Conservation (phyloP, 2,797 vertebrate genomes). For the Phoeniculus purpureus region DNA sequence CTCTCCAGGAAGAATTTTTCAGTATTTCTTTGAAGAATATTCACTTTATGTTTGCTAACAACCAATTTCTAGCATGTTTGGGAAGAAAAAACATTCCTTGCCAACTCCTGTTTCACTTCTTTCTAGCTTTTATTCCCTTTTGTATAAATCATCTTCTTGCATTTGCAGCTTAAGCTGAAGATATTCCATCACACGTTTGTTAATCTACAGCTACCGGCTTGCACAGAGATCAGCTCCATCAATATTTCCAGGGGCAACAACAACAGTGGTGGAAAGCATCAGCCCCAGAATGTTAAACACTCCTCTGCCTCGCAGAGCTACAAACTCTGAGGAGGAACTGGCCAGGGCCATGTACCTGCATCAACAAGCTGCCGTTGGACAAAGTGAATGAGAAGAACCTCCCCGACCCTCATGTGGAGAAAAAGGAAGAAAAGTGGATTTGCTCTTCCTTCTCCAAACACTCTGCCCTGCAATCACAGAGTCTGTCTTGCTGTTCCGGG, state of each 20-base stretch:
- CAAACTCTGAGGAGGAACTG: neutral
- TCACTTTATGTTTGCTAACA: neutral
- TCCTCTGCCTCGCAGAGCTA: neutral
- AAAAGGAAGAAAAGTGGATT: neutral
- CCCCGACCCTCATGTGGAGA: neutral
- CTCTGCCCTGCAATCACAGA: neutral
- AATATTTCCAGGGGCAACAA: neutral
- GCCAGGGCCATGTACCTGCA: neutral
- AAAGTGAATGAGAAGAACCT: neutral
- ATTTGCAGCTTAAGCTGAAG: neutral
- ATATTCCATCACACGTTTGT: neutral
- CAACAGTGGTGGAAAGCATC: neutral
- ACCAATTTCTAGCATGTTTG: neutral
- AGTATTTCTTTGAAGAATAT: neutral
- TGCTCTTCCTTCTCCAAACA: neutral
- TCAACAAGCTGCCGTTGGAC: neutral
- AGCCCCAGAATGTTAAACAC: neutral
- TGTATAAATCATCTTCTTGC: neutral
- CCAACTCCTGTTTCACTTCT: neutral
- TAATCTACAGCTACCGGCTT: neutral
- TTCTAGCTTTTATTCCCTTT: neutral
- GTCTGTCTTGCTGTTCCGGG: fast-evolving
- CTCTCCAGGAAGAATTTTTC: too few relatives aligned
- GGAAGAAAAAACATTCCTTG: neutral
- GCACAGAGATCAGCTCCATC: neutral